Conservation (phyloP, 1,140 invertebrate species). For the Heliothis subflexa region DNA sequence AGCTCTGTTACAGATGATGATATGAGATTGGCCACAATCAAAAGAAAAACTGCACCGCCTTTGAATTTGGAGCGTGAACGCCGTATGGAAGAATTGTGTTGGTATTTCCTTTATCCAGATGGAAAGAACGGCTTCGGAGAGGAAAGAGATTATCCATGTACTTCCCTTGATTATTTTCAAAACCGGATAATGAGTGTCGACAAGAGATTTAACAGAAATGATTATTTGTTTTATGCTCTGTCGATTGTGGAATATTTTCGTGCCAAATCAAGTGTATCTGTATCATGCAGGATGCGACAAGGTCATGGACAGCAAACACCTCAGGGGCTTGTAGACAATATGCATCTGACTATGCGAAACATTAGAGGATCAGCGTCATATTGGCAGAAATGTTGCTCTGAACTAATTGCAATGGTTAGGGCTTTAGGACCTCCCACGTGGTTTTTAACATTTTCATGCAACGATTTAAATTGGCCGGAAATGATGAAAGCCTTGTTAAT, state of each 20-base stretch:
- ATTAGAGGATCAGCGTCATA: background rate
- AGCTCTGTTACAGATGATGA: background rate
- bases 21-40: background rate
- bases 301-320: background rate
- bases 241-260: constrained; percentile 8
- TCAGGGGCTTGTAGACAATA: background rate
- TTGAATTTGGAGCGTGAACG: background rate
- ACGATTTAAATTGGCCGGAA: background rate
- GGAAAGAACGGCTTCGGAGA: background rate
- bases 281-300: background rate
- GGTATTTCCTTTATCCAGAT: constrained; percentile 13
- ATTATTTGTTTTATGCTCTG: constrained; percentile 5
- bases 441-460: constrained; percentile 1
- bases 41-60: background rate
- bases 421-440: constrained; percentile 4
- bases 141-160: background rate
- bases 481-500: constrained; percentile 4
- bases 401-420: background rate
- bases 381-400: constrained; percentile 2
- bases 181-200: background rate
- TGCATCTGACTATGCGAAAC: constrained; percentile 10
- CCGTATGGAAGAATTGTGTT: background rate
- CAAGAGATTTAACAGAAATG: background rate
- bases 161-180: background rate
- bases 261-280: background rate